A percentile compares a stretch with the other conserved stretches of the same genome.
Evolutionary conservation across 1,140 invertebrate genomes (phyloP).

Genomic region (Hetaerina americana): DNA sequence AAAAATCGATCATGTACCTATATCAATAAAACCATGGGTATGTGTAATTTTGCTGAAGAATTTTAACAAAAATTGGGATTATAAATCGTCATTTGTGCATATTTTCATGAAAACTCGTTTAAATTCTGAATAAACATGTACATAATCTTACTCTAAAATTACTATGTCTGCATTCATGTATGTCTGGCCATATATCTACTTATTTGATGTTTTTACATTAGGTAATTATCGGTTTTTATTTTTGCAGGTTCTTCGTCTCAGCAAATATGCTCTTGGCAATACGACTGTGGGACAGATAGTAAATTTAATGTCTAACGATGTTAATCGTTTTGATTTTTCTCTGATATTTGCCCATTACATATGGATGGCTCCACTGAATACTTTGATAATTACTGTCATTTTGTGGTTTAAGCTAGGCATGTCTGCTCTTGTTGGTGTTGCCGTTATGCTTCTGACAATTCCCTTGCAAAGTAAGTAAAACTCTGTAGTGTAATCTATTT

Average conservation of each 20-base stretch:
- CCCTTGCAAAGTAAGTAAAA: slow-evolving; percentile 62
- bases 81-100: no score
- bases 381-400: slow-evolving; percentile 45
- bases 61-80: no score
- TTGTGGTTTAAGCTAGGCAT: slow-evolving; percentile 48
- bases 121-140: background rate
- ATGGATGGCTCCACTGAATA: slow-evolving; percentile 50
- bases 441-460: slow-evolving; percentile 62
- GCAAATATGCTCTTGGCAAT: slow-evolving; percentile 50
- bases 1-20: no score
- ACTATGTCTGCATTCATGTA: background rate
- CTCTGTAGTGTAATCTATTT: no score
- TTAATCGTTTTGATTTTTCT: slow-evolving; percentile 47
- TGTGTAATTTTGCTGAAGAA: no score
- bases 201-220: background rate
- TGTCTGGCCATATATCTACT: background rate
- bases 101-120: no score
- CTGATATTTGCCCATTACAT: slow-evolving; percentile 44
- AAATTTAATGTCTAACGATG: slow-evolving; percentile 70
- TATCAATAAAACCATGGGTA: no score
- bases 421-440: slow-evolving; percentile 52
- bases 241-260: slow-evolving; percentile 41
- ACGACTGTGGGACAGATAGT: slow-evolving; percentile 75
- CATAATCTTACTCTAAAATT: background rate
- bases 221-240: slow-evolving; percentile 6